These are phyloP conservation scores for Anthopleura sola DNA, from an alignment of 64 coral and sea anemone genomes.

Conservation along the genomic window DNA sequence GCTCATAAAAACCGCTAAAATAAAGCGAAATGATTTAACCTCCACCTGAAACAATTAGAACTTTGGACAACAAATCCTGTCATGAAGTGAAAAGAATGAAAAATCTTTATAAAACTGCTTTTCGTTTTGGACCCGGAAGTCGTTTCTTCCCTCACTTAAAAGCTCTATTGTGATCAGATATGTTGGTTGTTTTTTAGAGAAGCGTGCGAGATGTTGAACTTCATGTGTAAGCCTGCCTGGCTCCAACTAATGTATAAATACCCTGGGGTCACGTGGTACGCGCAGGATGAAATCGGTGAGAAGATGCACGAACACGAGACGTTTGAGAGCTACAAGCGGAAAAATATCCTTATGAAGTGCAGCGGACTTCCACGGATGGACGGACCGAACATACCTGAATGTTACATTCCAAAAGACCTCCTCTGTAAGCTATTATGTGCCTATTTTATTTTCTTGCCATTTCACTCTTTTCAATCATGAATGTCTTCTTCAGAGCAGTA, in stretches of 20 bases:
- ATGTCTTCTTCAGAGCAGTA: too few relatives aligned
- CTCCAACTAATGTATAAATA: constrained; percentile 26
- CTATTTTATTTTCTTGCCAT: too few relatives aligned
- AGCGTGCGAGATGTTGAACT: constrained; percentile 56
- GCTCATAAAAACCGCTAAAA: too few relatives aligned
- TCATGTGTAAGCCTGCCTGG: constrained; percentile 52
- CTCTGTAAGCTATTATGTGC: not conserved
- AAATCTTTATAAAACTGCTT: too few relatives aligned
- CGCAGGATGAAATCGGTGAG: constrained; percentile 45
- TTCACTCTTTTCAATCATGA: not conserved
- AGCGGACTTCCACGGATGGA: constrained; percentile 43
- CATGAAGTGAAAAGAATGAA: too few relatives aligned
- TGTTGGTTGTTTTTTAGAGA: constrained; percentile 21
- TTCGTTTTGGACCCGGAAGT: too few relatives aligned
- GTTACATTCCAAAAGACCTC: constrained; percentile 49
- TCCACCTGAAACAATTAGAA: too few relatives aligned
- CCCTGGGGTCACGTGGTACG: constrained; percentile 52
- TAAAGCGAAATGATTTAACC: too few relatives aligned
- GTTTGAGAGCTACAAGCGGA: not conserved
- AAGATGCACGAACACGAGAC: constrained; percentile 7
- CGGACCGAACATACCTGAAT: constrained; percentile 64
- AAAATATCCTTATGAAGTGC: constrained; percentile 54
- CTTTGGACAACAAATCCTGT: too few relatives aligned
- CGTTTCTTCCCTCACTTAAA: too few relatives aligned
- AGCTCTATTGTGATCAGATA: too few relatives aligned